Evolutionary conservation across 2,888 invertebrate species (phyloP).

Genomic region (Noctua janthe): DNA sequence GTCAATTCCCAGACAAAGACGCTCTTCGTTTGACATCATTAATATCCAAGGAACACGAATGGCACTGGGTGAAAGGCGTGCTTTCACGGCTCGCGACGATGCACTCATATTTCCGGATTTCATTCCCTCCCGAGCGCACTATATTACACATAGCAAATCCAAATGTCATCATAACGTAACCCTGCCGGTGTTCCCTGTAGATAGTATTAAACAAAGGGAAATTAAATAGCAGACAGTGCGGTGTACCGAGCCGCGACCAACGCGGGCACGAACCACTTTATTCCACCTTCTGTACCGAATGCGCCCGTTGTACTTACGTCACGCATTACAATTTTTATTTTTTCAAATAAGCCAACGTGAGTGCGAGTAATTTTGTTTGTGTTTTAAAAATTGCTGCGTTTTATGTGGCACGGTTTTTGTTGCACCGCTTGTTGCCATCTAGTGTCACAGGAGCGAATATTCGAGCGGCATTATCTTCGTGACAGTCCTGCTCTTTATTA

Average conservation of each 20-base stretch:
- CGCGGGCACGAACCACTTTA: slow-evolving; percentile 78
- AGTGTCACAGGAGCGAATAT: slow-evolving; percentile 53
- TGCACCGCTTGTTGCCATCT: slow-evolving; percentile 61
- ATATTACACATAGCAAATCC: slow-evolving; percentile 78
- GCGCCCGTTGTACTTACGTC: slow-evolving; percentile 68
- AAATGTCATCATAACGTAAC: slow-evolving; percentile 83
- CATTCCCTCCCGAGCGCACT: slow-evolving; percentile 76
- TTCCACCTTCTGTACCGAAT: slow-evolving; percentile 70
- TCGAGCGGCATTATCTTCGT: slow-evolving; percentile 56
- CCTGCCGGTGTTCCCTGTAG: slow-evolving; percentile 80
- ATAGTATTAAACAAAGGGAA: slow-evolving; percentile 85
- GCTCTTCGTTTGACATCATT: slow-evolving; percentile 76
- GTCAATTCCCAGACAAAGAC: slow-evolving; percentile 78
- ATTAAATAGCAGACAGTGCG: slow-evolving; percentile 83
- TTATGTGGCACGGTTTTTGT: slow-evolving; percentile 56
- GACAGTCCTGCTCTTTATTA: slow-evolving; percentile 53
- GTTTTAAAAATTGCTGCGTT: slow-evolving; percentile 65
- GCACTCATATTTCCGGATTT: slow-evolving; percentile 83
- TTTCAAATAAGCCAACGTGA: slow-evolving; percentile 66
- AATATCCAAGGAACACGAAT: slow-evolving; percentile 76
- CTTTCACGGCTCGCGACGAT: slow-evolving; percentile 73
- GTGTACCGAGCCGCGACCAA: slow-evolving; percentile 80
- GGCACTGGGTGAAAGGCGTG: slow-evolving; percentile 70
- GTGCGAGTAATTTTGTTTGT: slow-evolving; percentile 68
- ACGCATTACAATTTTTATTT: slow-evolving; percentile 70